phyloP scores from a whole-genome alignment of 2,113 vertebrate genomes.

The Vulpes vulpes region DNA sequence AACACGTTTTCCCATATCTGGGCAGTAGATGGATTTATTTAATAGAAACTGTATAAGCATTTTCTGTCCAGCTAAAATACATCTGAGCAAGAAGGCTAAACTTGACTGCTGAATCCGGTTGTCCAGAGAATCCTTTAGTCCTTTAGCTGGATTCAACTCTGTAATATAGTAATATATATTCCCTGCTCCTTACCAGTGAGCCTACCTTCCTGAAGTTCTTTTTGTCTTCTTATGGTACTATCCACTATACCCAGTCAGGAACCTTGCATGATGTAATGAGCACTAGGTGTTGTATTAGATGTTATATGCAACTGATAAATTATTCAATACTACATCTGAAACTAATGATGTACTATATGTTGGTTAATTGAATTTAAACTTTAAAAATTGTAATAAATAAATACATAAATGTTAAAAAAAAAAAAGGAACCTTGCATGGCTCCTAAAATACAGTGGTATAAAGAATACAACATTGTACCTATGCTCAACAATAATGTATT shows the following conservation, averaged over 20 bases:
- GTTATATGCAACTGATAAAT: too few species aligned
- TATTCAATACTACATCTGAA: too few species aligned
- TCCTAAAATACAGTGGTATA: neutral
- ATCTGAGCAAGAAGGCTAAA: neutral
- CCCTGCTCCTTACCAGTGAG: neutral
- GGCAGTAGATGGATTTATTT: neutral
- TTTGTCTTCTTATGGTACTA: neutral
- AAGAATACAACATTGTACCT: neutral
- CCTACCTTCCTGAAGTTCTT: neutral
- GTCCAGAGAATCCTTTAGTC: neutral
- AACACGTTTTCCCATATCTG: neutral
- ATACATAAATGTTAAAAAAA: too few species aligned
- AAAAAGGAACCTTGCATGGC: neutral
- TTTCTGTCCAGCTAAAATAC: neutral
- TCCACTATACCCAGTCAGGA: rapidly evolving
- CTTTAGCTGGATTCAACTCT: neutral
- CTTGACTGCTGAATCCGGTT: neutral
- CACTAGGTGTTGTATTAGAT: too few species aligned
- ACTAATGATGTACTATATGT: too few species aligned
- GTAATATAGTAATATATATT: too few species aligned
- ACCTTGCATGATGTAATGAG: neutral
- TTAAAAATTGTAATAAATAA: too few species aligned
- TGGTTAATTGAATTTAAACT: too few species aligned
- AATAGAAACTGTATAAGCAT: neutral
- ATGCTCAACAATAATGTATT: neutral